Conservation (phyloP, 1,140 invertebrate species). For the Papilio polytes region DNA sequence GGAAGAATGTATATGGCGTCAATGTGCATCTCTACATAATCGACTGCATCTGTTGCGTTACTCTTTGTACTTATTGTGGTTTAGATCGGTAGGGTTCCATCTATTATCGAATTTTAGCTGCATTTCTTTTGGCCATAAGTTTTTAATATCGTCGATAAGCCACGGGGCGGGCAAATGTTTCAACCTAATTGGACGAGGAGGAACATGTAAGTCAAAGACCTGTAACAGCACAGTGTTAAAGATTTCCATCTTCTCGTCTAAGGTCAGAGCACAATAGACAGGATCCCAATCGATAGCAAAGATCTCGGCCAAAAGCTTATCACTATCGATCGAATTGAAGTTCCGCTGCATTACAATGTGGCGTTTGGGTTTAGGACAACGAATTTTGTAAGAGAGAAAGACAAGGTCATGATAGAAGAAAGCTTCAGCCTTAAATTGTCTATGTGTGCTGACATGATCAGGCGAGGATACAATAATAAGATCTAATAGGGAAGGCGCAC, state of each 20-base stretch:
- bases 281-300: neutral
- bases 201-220: conserved; percentile 18
- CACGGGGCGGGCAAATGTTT: conserved; percentile 42
- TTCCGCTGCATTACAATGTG: neutral
- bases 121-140: conserved; percentile 20
- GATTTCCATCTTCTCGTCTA: neutral
- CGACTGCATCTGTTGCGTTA: conserved; percentile 19
- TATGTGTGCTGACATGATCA: neutral
- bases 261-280: neutral
- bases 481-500: neutral
- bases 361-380: neutral
- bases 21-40: conserved; percentile 47
- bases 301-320: conserved; percentile 12
- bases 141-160: conserved; percentile 40
- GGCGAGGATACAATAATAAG: neutral
- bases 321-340: conserved; percentile 21
- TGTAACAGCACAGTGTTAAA: neutral
- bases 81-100: neutral
- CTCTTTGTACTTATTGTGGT: neutral
- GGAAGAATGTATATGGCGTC: conserved; percentile 44
- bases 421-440: neutral
- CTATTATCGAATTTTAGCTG: conserved; percentile 30
- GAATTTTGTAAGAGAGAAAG: too few relatives aligned
- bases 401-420: neutral
- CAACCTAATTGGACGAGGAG: conserved; percentile 33